Conservation (phyloP, 2,797 vertebrate genomes). For the Cossypha polioptera region DNA sequence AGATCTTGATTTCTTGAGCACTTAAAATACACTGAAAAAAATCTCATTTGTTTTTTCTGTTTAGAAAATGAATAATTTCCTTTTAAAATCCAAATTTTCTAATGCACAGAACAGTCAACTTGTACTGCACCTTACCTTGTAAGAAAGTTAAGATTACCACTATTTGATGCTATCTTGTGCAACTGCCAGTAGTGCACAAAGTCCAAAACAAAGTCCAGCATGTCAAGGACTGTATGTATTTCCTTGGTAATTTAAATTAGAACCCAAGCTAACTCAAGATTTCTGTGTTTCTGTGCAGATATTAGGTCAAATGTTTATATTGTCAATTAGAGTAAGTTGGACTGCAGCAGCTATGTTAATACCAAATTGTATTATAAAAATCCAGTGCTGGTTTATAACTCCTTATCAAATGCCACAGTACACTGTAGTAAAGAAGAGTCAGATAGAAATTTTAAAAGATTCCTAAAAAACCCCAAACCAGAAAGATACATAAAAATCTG, state of each 20-base stretch:
- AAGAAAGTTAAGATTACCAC: neutral
- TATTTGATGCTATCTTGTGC: neutral
- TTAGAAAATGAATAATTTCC: neutral
- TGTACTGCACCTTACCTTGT: too few relatives aligned
- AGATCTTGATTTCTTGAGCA: neutral
- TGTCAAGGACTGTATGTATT: neutral
- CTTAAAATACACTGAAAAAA: neutral
- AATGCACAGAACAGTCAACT: neutral
- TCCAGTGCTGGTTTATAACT: neutral
- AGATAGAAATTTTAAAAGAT: neutral
- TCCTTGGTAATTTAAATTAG: neutral
- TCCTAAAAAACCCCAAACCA: neutral
- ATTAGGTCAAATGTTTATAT: neutral
- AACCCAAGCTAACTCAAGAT: neutral
- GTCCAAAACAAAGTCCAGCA: neutral
- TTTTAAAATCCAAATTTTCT: neutral
- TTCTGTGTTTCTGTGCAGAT: neutral
- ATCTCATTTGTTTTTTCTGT: neutral
- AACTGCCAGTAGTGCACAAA: too few relatives aligned
- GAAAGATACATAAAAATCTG: neutral
- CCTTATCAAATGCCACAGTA: neutral
- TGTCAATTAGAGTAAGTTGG: fast-evolving
- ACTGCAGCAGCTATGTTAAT: neutral
- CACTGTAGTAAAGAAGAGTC: neutral
- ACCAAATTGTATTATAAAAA: neutral